These are phyloP conservation scores for Aplocera efformata DNA, from an alignment of 2,888 invertebrate species.

Conservation along the genomic window DNA sequence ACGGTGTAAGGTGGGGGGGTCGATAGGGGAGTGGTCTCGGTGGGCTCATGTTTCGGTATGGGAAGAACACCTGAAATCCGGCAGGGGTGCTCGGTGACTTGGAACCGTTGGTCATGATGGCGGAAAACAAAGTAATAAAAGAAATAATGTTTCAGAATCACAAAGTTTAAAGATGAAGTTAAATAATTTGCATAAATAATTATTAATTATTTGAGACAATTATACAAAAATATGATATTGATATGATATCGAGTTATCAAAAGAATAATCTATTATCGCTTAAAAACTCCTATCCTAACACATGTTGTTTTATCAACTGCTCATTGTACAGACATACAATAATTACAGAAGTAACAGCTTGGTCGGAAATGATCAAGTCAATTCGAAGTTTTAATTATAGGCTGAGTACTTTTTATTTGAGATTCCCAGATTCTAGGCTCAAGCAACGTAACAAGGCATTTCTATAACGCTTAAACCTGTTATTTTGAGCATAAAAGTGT, in stretches of 20 bases:
- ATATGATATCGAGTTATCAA: too few species aligned
- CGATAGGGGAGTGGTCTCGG: slow-evolving; percentile 41
- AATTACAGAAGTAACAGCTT: slow-evolving; percentile 9
- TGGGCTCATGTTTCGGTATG: slow-evolving; percentile 38
- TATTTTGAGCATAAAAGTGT: too few species aligned
- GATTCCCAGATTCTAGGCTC: too few species aligned
- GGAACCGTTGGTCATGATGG: slow-evolving; percentile 29
- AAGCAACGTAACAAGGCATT: too few species aligned
- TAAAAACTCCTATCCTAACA: slow-evolving; percentile 2
- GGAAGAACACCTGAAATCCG: slow-evolving; percentile 36
- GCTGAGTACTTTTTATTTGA: too few species aligned
- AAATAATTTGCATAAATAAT: too few species aligned
- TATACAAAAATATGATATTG: too few species aligned
- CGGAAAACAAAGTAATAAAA: slow-evolving; percentile 30
- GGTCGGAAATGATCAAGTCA: slow-evolving; percentile 6
- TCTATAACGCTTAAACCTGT: too few species aligned
- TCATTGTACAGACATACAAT: slow-evolving; percentile 11
- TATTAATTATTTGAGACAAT: too few species aligned
- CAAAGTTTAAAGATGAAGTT: neutral
- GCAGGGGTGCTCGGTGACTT: slow-evolving; percentile 35
- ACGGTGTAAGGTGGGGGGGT: slow-evolving; percentile 43
- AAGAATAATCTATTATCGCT: neutral
- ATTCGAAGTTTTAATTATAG: too few species aligned
- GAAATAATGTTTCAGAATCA: slow-evolving; percentile 18
- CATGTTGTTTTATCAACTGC: slow-evolving; percentile 6